A percentile compares a stretch with the other conserved stretches of the same genome.
phyloP scores from a whole-genome alignment of 2,888 invertebrate species.

The Hirtodrosophila duncani region DNA sequence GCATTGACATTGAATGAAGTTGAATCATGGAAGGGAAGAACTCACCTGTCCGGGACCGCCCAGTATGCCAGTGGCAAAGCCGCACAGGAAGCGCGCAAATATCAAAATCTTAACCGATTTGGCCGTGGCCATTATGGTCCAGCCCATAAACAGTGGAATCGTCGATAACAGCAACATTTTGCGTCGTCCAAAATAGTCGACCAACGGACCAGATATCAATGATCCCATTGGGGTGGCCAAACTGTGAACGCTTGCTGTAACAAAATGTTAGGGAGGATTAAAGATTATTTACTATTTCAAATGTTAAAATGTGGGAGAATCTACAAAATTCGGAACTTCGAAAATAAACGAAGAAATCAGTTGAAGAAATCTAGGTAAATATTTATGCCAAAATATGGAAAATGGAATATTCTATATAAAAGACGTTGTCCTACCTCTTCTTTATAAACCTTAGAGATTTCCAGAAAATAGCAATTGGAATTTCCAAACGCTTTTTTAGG shows the following conservation, averaged over 20 bases:
- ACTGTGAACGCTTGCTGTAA: conserved; percentile 87
- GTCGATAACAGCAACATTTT: conserved; percentile 83
- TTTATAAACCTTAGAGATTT: too few species aligned
- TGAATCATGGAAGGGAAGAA: neutral
- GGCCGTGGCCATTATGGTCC: conserved; percentile 83
- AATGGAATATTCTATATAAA: neutral
- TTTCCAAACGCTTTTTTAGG: too few species aligned
- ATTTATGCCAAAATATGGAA: neutral
- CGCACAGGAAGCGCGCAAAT: conserved; percentile 84
- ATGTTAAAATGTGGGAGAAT: too few species aligned
- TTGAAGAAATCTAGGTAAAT: neutral
- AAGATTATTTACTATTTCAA: too few species aligned
- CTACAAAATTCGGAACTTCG: too few species aligned
- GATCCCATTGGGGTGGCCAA: conserved; percentile 88
- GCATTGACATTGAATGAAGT: conserved; percentile 39
- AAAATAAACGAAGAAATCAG: neutral
- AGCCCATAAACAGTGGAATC: conserved; percentile 84
- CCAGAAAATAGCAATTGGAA: too few species aligned
- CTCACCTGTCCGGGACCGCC: conserved; percentile 86
- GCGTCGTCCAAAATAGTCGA: conserved; percentile 85
- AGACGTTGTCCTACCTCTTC: too few species aligned
- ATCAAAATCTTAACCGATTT: conserved; percentile 81
- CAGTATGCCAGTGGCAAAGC: conserved; percentile 85
- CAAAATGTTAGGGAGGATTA: neutral
- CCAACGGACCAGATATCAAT: conserved; percentile 84